Base-by-base conservation (phyloP, 2,113 vertebrate species). In the Scopus umbretta region DNA sequence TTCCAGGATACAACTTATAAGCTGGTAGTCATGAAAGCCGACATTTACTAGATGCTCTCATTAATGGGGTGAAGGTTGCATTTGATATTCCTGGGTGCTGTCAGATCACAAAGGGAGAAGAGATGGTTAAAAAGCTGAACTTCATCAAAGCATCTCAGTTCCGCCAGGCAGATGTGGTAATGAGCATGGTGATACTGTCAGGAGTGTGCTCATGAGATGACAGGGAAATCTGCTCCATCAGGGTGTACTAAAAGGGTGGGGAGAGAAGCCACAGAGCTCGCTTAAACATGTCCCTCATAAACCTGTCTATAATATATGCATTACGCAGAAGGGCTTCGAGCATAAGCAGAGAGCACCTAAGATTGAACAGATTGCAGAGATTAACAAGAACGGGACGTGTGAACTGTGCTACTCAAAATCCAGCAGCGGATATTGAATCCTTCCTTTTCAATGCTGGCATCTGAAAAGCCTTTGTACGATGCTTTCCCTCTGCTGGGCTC, bases 361-460 rank as follows among this genome's bases (percentile, higher is more conserved):
- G 9, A 88, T 4, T 38, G 61, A 56, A 89, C 56, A 79, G 89
- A 89, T 23, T 49, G 79, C 86, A 58, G 47, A 80, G 59, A 94
- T 78, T 92, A 92, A 91, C 88, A 92, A 83, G 88, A 95, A 88
- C 9, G 11, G 5, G 15, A 80, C 22, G 26, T 7, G 10, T 79
- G 80, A 88, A 76, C 45, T 56, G 34, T 47, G 32, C 66, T 49
- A 66, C 91, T 91, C 30, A 53, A 90, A 94, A 65, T 43, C 91
- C 87, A 88, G 78, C 90, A 92, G 93, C 32, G 11, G 93, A 95
- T 96, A 97, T 80, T 95, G 93, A 91, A 96, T 93, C 49, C 52
- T 81, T 93, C 83, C 78, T 91, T 97, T 94, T 89, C 86, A 87
- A 22, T 2, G 36, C 81, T 53, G 30, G 65, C 68, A 61, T 84